Conservation (phyloP, 2,113 vertebrate genomes). For the Peromyscus polionotus region DNA sequence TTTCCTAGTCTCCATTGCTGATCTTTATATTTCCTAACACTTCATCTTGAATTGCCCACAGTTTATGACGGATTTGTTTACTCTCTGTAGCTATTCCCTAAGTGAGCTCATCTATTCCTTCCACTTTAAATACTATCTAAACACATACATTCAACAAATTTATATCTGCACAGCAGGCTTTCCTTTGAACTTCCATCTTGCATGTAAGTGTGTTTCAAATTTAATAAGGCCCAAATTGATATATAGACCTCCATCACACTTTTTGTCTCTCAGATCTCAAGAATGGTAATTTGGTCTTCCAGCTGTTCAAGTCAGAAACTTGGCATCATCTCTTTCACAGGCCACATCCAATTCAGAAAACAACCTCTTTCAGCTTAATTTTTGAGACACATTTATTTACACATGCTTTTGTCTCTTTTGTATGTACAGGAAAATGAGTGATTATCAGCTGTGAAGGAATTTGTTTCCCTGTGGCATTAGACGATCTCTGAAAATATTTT, state of each 20-base stretch:
- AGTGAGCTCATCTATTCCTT: background rate
- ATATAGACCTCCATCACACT: background rate
- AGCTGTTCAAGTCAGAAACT: constrained; percentile 40
- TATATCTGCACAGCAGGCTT: background rate
- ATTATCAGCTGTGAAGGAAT: background rate
- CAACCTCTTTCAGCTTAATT: background rate
- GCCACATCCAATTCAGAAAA: background rate
- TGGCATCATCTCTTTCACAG: background rate
- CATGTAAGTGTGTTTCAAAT: constrained; percentile 26
- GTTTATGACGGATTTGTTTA: background rate
- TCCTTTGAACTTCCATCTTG: constrained; percentile 11
- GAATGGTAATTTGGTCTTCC: constrained; percentile 5
- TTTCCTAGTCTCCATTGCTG: background rate
- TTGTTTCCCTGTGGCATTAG: background rate
- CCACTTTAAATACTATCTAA: background rate
- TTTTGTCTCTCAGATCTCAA: constrained; percentile 24
- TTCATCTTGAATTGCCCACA: rapidly evolving
- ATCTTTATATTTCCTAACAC: background rate
- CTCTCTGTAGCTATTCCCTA: background rate
- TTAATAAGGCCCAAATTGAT: background rate
- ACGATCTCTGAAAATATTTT: background rate
- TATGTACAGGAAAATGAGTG: background rate
- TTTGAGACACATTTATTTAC: constrained; percentile 12
- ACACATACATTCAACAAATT: background rate
- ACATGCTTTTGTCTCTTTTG: background rate